phyloP scores from a whole-genome alignment of 2,888 invertebrate genomes.

The Sepiola atlantica region DNA sequence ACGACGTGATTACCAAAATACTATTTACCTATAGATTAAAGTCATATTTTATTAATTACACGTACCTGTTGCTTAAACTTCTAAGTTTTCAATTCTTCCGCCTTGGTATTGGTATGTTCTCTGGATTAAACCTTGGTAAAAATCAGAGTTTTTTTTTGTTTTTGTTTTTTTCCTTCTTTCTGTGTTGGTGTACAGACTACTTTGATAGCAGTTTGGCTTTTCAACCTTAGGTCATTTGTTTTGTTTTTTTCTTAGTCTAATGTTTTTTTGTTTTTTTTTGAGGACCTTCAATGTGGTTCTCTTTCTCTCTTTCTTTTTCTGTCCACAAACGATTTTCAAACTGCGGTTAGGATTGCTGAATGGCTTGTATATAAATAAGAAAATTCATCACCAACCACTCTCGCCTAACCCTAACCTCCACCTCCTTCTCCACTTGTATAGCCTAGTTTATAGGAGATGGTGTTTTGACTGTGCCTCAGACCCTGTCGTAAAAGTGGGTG shows the following conservation, averaged over 20 bases:
- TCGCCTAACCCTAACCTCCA: not conserved
- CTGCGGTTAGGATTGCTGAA: not conserved
- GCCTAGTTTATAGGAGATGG: not conserved
- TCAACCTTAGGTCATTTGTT: not conserved
- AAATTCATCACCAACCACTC: not conserved
- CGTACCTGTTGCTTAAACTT: not conserved
- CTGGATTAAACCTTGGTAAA: not conserved
- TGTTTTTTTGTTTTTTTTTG: not conserved
- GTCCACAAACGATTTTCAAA: not conserved
- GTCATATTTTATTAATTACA: not conserved
- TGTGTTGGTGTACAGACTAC: not conserved
- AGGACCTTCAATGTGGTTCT: not conserved
- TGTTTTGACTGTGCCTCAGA: not conserved
- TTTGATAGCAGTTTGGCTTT: not conserved
- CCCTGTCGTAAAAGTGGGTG: not conserved
- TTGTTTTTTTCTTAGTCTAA: not conserved
- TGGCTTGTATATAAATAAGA: not conserved
- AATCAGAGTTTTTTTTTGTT: too few species aligned
- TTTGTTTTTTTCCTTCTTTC: not conserved
- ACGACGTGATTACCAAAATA: not conserved
- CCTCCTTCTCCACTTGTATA: not conserved
- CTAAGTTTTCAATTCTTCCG: not conserved
- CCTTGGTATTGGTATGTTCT: too few species aligned
- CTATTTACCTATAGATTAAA: too few species aligned
- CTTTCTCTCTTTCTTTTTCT: too few species aligned